A percentile compares a stretch with the other conserved stretches of the same genome.
Conservation (phyloP, 2,888 invertebrate genomes). For the Heteromyza rotundicornis region DNA sequence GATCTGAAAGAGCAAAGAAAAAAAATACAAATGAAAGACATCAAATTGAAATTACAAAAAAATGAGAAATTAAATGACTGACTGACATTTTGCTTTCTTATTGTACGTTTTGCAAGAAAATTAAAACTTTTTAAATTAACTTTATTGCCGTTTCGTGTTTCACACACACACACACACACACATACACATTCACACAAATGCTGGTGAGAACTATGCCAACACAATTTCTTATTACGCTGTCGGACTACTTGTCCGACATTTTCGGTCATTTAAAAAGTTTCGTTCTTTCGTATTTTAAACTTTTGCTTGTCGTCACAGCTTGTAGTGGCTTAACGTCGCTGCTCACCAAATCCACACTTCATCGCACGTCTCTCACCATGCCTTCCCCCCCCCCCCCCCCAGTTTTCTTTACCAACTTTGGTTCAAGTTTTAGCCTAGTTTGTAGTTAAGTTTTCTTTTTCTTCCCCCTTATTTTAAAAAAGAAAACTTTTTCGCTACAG, state of each 20-base stretch:
- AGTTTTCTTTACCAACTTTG: neutral
- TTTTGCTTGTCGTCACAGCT: constrained; percentile 12
- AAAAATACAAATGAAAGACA: neutral
- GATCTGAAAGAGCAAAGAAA: constrained; percentile 66
- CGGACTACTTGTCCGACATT: constrained; percentile 5
- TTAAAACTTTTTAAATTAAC: constrained; percentile 10
- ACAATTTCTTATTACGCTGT: constrained; percentile 3
- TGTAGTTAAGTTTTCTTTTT: constrained; percentile 12
- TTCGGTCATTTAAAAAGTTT: constrained; percentile 24
- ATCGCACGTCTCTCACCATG: neutral
- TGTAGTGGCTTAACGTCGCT: neutral
- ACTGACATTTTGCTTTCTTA: no score
- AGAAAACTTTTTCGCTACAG: constrained; percentile 24
- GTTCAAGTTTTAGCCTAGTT: constrained; percentile 13
- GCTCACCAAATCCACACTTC: no score
- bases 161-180: no score
- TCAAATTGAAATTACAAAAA: no score
- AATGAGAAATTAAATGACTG: no score
- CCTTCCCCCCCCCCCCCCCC: neutral
- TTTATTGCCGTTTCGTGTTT: neutral
- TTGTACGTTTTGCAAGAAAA: constrained; percentile 7
- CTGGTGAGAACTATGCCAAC: no score
- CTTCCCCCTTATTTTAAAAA: constrained; percentile 22
- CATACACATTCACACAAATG: no score
- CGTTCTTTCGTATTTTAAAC: constrained; percentile 16